Conservation (phyloP, 2,113 vertebrate genomes). For the Tragulus kanchil region DNA sequence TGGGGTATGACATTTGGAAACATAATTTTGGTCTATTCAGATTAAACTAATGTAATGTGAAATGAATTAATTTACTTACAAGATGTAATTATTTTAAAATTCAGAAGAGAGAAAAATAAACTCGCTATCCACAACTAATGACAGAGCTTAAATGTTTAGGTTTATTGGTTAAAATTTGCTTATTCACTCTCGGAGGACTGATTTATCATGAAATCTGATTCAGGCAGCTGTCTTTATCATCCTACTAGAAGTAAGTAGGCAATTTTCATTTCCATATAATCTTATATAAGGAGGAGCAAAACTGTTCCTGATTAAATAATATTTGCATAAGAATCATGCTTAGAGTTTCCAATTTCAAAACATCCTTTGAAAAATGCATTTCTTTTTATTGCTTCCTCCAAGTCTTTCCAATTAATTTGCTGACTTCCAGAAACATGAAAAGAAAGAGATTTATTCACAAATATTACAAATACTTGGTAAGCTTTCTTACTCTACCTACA, state of each 20-base stretch:
- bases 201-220: slow-evolving; percentile 83
- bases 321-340: slow-evolving; percentile 81
- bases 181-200: slow-evolving; percentile 83
- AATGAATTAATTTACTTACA: slow-evolving; percentile 51
- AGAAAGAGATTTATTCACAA: slow-evolving; percentile 56
- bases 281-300: slow-evolving; percentile 85
- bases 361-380: slow-evolving; percentile 39
- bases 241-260: slow-evolving; percentile 82
- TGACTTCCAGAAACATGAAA: slow-evolving; percentile 54
- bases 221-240: slow-evolving; percentile 80
- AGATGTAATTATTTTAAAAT: slow-evolving; percentile 60
- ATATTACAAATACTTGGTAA: slow-evolving; percentile 68
- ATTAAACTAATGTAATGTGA: slow-evolving; percentile 41
- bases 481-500: slow-evolving; percentile 37
- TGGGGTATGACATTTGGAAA: slow-evolving; percentile 13
- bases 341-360: slow-evolving; percentile 74
- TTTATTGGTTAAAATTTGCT: slow-evolving; percentile 60
- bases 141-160: slow-evolving; percentile 40
- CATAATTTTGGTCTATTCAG: slow-evolving; percentile 45
- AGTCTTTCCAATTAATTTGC: slow-evolving; percentile 43
- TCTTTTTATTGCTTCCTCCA: slow-evolving; percentile 47
- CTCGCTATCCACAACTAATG: slow-evolving; percentile 64
- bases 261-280: slow-evolving; percentile 87
- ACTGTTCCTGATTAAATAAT: slow-evolving; percentile 87
- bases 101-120: slow-evolving; percentile 63